phyloP scores from a whole-genome alignment of 2,797 vertebrate species.

The Eulemur rubriventer region DNA sequence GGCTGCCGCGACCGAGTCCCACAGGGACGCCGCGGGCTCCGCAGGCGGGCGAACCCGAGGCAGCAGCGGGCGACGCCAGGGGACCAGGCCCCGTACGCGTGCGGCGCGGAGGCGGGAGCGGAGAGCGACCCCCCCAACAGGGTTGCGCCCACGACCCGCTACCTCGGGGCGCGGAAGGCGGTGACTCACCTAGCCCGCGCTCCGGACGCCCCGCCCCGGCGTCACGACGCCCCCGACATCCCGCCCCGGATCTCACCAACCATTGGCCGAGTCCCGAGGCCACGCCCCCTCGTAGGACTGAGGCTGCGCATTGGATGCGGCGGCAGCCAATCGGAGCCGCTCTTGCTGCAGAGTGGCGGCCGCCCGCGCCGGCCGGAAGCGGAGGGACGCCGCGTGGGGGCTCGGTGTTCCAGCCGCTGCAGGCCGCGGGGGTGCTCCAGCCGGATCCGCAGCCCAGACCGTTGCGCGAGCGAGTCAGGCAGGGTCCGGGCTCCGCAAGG shows the following conservation, averaged over 20 bases:
- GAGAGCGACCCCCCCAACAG: background rate
- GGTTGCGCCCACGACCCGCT: background rate
- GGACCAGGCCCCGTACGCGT: background rate
- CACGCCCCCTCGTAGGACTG: background rate
- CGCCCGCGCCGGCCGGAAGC: background rate
- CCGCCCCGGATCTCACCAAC: background rate
- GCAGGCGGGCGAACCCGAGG: background rate
- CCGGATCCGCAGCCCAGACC: fast-evolving
- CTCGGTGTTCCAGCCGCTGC: fast-evolving
- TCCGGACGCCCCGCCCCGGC: background rate
- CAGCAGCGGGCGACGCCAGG: no score
- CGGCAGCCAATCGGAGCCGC: conserved; percentile 57
- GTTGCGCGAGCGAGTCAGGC: no score
- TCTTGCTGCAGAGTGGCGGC: background rate
- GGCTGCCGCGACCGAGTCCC: background rate
- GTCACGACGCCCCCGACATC: background rate
- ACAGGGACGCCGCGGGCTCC: background rate
- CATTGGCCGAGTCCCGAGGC: background rate
- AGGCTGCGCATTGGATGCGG: background rate
- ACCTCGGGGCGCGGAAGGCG: no score
- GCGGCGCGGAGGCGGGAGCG: background rate
- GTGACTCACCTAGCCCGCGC: background rate
- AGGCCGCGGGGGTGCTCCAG: fast-evolving
- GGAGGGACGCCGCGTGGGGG: fast-evolving
- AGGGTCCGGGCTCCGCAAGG: background rate